Evolutionary conservation across 2,888 invertebrate species (phyloP), one percentile per base, ranked within the genome.

Genomic region (Seira musarum): DNA sequence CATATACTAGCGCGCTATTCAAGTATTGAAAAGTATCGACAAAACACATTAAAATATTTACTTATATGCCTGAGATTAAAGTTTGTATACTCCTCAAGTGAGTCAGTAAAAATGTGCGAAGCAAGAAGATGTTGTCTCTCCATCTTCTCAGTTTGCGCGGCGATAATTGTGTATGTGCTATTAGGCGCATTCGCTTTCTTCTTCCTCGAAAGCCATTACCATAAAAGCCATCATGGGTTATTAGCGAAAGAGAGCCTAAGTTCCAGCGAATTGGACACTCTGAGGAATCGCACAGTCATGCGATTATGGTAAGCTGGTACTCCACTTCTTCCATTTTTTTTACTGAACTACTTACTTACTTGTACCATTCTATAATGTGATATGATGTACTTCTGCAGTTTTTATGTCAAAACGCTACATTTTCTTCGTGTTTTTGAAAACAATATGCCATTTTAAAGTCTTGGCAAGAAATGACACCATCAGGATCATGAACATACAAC

Each of bases 111-210:
- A 81, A 86, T 86, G 86, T 86, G 86, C 81, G 86, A 86, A 78
- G 85, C 85, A 57, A 81, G 81, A 82, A 81, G 85, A 82, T 86
- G 86, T 69, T 86, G 86, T 73, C 82, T 86, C 76, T 85, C 85
- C 25, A 86, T 86, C 66, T 85, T 83, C 78, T 84, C 85, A 66
- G 85, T 86, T 21, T 86, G 86, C 80, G 77, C 84, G 25, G 85
- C 85, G 53, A 84, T 86, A 74, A 92, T 98, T 64, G 93, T 94
- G 15, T 98, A 98, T 90, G 96, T 97, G 83, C 92, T 97, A 68
- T 92, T 97, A 87, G 98, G 98, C 15, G 97, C 96, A 24, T 94
- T 97, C 88, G 93, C 96, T 80, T 98, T 98, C 90, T 94, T 95
- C 89, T 93, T 94, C 15, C 90, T 96, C 75, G 95, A 96, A 89